Evolutionary conservation across 2,888 invertebrate species (phyloP), one percentile per base, ranked within the genome.

Genomic region (Lucinisca nassula): DNA sequence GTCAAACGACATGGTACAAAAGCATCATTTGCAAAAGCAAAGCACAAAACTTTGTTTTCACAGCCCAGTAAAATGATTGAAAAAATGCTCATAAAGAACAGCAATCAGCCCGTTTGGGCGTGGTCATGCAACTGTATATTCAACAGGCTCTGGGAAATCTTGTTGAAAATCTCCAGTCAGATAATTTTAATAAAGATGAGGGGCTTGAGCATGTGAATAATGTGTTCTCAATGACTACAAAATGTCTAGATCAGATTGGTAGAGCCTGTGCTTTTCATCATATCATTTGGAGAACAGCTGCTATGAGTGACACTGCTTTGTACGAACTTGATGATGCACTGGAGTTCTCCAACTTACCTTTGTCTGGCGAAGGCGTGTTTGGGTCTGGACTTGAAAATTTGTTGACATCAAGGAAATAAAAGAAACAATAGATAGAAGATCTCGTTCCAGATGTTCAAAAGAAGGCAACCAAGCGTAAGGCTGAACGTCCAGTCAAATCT

Each of bases 61-160:
- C 87, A 87, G 38, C 87, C 87, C 0, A 51, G 37, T 35, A 84
- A 87, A 81, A 84, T 77, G 77, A 49, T 87, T 0, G 84, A 87
- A n/a, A 87, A 82, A 24, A 82, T 84, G 79, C 80, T 0, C 82
- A 79, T 45, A 82, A 82, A 49, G 88, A 82, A 30, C 84, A 82
- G 38, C 84, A 84, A n/a, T 79, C 88, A 17, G 74, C 84, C 14
- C 32, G 82, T 35, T 49, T n/a, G n/a, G n/a, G n/a, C n/a, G n/a
- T n/a, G n/a, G n/a, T n/a, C n/a, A n/a, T n/a, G n/a, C n/a, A n/a
- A 40, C 12, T 80, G 49, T 87, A 87, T 35, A 32, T 83, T 8
- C 83, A 85, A 40, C 85, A 88, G 70, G 72, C 85, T 35, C 58
- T 88, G 1, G 88, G 82, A 14, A 61, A 70, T 55, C 49, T 88